Conservation (phyloP, 2,113 vertebrate genomes). For the Chloroceryle aenea region DNA sequence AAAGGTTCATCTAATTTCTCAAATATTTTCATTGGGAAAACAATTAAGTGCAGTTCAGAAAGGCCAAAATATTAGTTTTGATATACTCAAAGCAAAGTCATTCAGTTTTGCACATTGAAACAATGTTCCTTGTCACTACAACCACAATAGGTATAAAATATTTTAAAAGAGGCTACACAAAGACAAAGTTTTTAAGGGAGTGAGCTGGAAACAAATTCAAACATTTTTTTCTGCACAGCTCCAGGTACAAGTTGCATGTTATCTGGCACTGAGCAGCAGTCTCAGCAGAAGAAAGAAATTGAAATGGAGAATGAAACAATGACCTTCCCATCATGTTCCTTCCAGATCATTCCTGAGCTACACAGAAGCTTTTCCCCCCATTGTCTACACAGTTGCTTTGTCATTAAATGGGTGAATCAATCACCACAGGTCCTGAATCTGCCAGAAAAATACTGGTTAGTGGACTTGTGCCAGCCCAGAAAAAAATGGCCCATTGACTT, state of each 20-base stretch:
- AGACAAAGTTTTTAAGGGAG: neutral
- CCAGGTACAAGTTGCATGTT: neutral
- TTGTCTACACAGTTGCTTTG: neutral
- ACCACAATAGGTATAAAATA: neutral
- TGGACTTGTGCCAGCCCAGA: neutral
- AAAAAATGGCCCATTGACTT: conserved; percentile 19
- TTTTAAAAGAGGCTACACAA: neutral
- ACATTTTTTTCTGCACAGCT: neutral
- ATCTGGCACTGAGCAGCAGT: neutral
- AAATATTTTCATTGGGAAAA: neutral
- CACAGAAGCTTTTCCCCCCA: neutral
- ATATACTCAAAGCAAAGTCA: neutral
- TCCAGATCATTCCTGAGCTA: conserved; percentile 3
- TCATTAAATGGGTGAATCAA: neutral
- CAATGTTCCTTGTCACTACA: neutral
- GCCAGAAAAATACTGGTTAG: neutral
- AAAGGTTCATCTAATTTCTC: neutral
- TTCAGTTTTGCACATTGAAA: neutral
- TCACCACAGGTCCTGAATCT: neutral
- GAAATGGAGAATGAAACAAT: neutral
- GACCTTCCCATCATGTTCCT: neutral
- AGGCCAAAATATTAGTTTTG: neutral
- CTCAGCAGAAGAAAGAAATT: neutral
- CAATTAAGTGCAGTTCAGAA: neutral
- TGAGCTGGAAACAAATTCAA: neutral